Evolutionary conservation across 2,113 vertebrate species (phyloP).

Genomic region (Beaufortia kweichowensis): DNA sequence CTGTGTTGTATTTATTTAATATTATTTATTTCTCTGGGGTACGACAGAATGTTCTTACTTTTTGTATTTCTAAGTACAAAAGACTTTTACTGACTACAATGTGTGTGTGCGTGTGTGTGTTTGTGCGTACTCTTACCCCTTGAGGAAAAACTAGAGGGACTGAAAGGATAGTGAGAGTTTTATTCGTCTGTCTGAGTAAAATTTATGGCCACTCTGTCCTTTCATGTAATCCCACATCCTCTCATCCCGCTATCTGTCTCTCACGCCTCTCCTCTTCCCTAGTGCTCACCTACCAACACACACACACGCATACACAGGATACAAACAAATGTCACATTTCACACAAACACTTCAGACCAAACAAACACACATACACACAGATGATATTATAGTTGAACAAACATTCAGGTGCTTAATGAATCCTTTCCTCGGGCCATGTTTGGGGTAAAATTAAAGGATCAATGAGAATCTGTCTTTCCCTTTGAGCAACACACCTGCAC

Average conservation of each 20-base stretch:
- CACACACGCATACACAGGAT: slow-evolving; percentile 9
- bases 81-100: slow-evolving; percentile 33
- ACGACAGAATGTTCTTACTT: slow-evolving; percentile 62
- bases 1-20: slow-evolving; percentile 75
- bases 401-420: slow-evolving; percentile 7
- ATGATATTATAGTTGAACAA: neutral
- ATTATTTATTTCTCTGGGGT: slow-evolving; percentile 73
- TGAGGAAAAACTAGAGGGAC: slow-evolving; percentile 60
- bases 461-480: slow-evolving; percentile 71
- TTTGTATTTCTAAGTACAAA: slow-evolving; percentile 9
- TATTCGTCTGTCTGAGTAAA: slow-evolving; percentile 75
- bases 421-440: slow-evolving; percentile 60
- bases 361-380: slow-evolving; percentile 53
- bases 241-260: slow-evolving; percentile 64
- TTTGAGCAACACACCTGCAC: slow-evolving; percentile 73
- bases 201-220: slow-evolving; percentile 70
- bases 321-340: slow-evolving; percentile 19
- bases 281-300: slow-evolving; percentile 56
- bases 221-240: slow-evolving; percentile 67
- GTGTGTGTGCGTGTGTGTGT: slow-evolving; percentile 35
- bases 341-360: neutral
- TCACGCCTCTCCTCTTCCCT: slow-evolving; percentile 73
- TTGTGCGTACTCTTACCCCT: slow-evolving; percentile 60
- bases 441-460: slow-evolving; percentile 70
- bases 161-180: slow-evolving; percentile 63